Conservation (phyloP, 1,140 invertebrate genomes). For the Akabosia matsudoensis region DNA sequence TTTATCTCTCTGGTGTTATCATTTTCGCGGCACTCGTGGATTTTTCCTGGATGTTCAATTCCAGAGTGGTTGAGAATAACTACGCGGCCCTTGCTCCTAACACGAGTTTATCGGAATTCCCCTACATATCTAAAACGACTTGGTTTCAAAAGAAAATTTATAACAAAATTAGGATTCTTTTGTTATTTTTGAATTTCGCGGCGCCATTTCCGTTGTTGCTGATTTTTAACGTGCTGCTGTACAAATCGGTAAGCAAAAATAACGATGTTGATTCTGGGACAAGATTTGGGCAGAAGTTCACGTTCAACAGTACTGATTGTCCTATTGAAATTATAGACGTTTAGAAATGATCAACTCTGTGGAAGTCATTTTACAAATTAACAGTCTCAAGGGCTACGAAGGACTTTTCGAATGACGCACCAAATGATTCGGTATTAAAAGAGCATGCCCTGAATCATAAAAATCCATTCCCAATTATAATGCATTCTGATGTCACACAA, state of each 20-base stretch:
- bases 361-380: too few species aligned
- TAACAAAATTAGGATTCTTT: not conserved
- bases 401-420: too few species aligned
- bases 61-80: not conserved
- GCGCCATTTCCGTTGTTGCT: not conserved
- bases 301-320: too few species aligned
- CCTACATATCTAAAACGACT: not conserved
- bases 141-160: not conserved
- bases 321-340: too few species aligned
- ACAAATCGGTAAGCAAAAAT: constrained; percentile 13
- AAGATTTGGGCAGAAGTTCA: too few species aligned
- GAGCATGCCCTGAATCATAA: too few species aligned
- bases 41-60: not conserved
- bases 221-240: not conserved
- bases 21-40: not conserved
- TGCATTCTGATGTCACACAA: too few species aligned
- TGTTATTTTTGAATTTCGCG: not conserved
- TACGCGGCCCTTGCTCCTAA: not conserved
- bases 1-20: not conserved
- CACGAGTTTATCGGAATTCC: not conserved
- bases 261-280: too few species aligned
- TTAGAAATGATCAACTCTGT: too few species aligned
- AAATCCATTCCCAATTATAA: too few species aligned
- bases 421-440: too few species aligned
- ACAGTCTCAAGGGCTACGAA: too few species aligned